These are phyloP conservation scores for Sterrhoptilus dennistouni DNA, from an alignment of 2,113 vertebrate species.

Conservation along the genomic window DNA sequence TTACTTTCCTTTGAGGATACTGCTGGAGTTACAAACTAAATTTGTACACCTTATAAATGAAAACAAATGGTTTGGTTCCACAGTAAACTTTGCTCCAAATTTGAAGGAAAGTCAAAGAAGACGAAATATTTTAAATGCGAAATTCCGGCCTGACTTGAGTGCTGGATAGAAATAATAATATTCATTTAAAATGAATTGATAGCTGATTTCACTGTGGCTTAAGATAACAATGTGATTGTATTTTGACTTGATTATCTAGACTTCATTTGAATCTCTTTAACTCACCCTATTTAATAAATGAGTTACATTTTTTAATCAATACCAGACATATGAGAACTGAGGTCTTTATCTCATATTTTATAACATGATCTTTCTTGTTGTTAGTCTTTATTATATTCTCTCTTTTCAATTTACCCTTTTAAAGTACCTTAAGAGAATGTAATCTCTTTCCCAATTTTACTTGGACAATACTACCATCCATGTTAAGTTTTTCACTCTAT, in stretches of 20 bases:
- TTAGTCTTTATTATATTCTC: not conserved
- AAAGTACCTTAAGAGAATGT: not conserved
- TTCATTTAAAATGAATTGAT: not conserved
- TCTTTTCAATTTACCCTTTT: not conserved
- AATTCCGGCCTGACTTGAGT: not conserved
- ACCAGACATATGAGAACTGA: not conserved
- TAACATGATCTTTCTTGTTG: not conserved
- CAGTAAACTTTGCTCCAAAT: not conserved
- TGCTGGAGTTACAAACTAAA: not conserved
- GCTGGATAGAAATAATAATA: not conserved
- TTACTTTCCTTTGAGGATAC: not conserved
- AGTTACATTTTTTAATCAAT: not conserved
- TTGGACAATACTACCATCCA: not conserved
- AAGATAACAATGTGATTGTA: not conserved
- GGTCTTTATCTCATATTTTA: not conserved
- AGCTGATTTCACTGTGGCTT: not conserved
- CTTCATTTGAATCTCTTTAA: not conserved
- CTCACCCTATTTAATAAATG: not conserved
- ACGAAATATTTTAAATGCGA: not conserved
- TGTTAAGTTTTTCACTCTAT: not conserved
- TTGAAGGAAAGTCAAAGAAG: not conserved
- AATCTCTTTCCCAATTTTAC: not conserved
- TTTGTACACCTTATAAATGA: not conserved
- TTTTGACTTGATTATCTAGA: not conserved
- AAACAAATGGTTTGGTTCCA: not conserved